Percentiles rank a stretch among this genome's conserved stretches.
These are phyloP conservation scores for Antedon mediterranea DNA, from an alignment of 53 echinoderm and acorn worm species.

Conservation along the genomic window DNA sequence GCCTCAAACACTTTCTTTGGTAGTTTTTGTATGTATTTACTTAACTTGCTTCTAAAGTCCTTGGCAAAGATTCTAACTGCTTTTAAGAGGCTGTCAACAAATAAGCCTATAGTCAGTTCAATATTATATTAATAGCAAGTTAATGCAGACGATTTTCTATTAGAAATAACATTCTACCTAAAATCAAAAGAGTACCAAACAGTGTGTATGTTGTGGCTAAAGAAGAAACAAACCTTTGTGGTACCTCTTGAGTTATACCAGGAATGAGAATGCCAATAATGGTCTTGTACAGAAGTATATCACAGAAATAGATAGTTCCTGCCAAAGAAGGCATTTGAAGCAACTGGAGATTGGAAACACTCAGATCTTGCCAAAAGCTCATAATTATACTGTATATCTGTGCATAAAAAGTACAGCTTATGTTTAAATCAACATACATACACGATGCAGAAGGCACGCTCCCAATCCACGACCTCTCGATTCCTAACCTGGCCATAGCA, in stretches of 20 bases:
- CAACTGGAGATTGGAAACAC: conserved; percentile 8
- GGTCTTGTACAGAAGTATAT: conserved; percentile 66
- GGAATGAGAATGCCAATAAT: conserved; percentile 49
- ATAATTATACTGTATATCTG: conserved; percentile 20
- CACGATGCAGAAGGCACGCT: too few relatives aligned
- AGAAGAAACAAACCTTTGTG: conserved; percentile 29
- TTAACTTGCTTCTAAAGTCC: neutral
- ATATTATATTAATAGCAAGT: neutral
- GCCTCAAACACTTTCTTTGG: neutral
- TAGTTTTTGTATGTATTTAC: neutral
- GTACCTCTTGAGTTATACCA: conserved; percentile 39
- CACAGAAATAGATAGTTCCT: conserved; percentile 41
- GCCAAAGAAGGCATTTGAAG: conserved; percentile 15
- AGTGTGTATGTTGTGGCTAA: too few relatives aligned
- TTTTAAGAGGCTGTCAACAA: neutral
- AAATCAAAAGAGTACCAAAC: too few relatives aligned
- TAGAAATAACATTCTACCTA: too few relatives aligned
- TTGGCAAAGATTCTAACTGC: neutral
- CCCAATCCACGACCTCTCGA: too few relatives aligned
- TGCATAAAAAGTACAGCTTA: too few relatives aligned
- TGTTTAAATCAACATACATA: too few relatives aligned
- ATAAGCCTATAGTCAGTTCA: neutral
- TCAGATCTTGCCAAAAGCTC: conserved; percentile 20
- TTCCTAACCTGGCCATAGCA: too few relatives aligned
- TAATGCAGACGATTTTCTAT: too few relatives aligned